A percentile compares a stretch with the other conserved stretches of the same genome.
phyloP scores from a whole-genome alignment of 2,888 invertebrate species.

The Chymomyza caudatula region DNA sequence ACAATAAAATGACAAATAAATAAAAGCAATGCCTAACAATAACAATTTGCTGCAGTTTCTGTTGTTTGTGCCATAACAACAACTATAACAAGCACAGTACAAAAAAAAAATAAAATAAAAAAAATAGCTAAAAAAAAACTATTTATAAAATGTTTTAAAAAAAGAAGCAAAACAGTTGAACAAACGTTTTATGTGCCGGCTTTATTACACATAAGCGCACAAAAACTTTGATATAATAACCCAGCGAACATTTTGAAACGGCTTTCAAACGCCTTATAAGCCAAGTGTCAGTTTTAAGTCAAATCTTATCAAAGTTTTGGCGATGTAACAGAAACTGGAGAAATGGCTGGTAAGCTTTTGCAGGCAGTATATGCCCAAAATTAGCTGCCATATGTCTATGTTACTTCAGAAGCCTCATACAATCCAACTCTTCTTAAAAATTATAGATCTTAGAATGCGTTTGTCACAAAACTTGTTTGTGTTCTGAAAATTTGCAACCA shows the following conservation, averaged over 20 bases:
- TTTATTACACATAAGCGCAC: slow-evolving; percentile 16
- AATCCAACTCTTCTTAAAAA: no score
- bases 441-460: no score
- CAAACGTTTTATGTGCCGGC: slow-evolving; percentile 46
- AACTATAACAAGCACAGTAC: not conserved
- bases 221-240: not conserved
- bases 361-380: no score
- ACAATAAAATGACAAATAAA: not conserved
- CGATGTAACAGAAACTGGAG: no score
- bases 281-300: no score
- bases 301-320: no score
- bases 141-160: not conserved
- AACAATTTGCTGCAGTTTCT: slow-evolving; percentile 48
- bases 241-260: not conserved
- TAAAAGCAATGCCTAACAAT: slow-evolving; percentile 43
- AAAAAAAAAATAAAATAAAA: slow-evolving; percentile 26
- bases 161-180: slow-evolving; percentile 6
- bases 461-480: no score
- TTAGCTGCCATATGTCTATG: no score
- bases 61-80: slow-evolving; percentile 19
- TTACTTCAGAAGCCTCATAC: no score
- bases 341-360: no score
- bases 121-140: slow-evolving; percentile 37
- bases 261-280: not conserved
- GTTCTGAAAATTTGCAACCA: no score